Percentiles rank a stretch among this genome's conserved stretches.
phyloP scores from a whole-genome alignment of 2,113 vertebrate species.

The Reinhardtius hippoglossoides region DNA sequence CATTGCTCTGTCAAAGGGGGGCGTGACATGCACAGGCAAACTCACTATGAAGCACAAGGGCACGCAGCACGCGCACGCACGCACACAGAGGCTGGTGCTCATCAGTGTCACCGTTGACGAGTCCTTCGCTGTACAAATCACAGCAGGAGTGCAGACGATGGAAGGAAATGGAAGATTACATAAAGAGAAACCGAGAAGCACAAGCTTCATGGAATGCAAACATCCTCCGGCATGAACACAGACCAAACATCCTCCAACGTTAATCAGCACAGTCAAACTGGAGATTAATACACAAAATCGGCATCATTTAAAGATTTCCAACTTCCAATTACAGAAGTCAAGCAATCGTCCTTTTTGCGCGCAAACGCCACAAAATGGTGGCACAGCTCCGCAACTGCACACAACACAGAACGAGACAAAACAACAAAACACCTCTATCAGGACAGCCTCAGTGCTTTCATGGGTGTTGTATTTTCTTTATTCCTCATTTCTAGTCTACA shows the following conservation, averaged over 20 bases:
- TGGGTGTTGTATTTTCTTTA: slow-evolving; percentile 66
- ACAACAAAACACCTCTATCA: slow-evolving; percentile 38
- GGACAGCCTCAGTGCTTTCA: slow-evolving; percentile 57
- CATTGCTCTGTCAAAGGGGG: slow-evolving; percentile 58
- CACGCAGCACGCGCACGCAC: too few relatives aligned
- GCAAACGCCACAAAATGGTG: slow-evolving; percentile 44
- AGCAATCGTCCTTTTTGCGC: not conserved
- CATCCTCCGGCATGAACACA: slow-evolving; percentile 39
- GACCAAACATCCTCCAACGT: not conserved
- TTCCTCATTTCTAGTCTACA: slow-evolving; percentile 74
- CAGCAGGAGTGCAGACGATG: slow-evolving; percentile 59
- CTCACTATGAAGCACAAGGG: slow-evolving; percentile 29
- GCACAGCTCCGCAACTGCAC: slow-evolving; percentile 14
- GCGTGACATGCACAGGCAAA: slow-evolving; percentile 55
- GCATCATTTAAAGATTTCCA: not conserved
- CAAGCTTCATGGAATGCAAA: slow-evolving; percentile 46
- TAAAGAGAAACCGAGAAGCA: slow-evolving; percentile 48
- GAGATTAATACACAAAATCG: slow-evolving; percentile 13
- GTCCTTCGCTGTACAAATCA: slow-evolving; percentile 62
- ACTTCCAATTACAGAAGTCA: slow-evolving; percentile 25
- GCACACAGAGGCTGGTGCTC: too few relatives aligned
- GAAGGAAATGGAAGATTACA: slow-evolving; percentile 55
- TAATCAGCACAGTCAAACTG: not conserved
- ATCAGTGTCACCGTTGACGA: slow-evolving; percentile 67
- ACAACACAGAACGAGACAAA: slow-evolving; percentile 31